Evolutionary conservation across 2,797 vertebrate species (phyloP).

Genomic region (Sandelia bainsii): DNA sequence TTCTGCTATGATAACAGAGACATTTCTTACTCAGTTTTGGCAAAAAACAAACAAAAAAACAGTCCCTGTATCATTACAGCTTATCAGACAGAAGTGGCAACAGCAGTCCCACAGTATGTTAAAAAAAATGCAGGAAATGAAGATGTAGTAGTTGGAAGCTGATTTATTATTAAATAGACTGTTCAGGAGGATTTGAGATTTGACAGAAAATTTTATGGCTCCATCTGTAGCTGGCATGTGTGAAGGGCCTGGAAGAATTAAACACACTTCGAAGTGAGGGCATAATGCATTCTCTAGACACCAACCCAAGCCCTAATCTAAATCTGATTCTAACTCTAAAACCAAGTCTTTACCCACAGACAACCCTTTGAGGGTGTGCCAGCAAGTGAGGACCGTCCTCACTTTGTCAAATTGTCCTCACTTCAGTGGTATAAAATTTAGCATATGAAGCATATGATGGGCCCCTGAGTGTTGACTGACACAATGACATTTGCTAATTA

Average conservation of each 20-base stretch:
- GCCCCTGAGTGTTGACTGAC: too few relatives aligned
- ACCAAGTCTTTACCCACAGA: too few relatives aligned
- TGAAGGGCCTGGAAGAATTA: slow-evolving; percentile 11
- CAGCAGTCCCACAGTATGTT: slow-evolving; percentile 19
- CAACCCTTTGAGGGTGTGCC: too few relatives aligned
- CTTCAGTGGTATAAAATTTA: too few relatives aligned
- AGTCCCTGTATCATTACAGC: too few relatives aligned
- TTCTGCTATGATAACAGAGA: background rate
- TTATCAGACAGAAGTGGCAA: slow-evolving; percentile 1
- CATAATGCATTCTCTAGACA: too few relatives aligned
- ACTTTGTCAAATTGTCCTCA: too few relatives aligned
- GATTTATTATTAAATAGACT: slow-evolving; percentile 32
- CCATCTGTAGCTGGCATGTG: slow-evolving; percentile 9
- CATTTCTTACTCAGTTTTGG: slow-evolving; percentile 5
- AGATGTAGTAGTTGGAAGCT: slow-evolving; percentile 18
- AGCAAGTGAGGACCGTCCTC: too few relatives aligned
- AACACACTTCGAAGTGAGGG: background rate
- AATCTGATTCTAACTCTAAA: too few relatives aligned
- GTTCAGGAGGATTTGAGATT: slow-evolving; percentile 31
- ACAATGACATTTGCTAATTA: too few relatives aligned
- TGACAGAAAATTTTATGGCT: slow-evolving; percentile 28
- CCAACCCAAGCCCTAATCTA: too few relatives aligned
- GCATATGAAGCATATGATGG: too few relatives aligned
- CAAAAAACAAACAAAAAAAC: background rate
- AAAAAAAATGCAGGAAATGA: slow-evolving; percentile 23